Base-by-base conservation (phyloP, 2,113 vertebrate genomes). In the Scopus umbretta region DNA sequence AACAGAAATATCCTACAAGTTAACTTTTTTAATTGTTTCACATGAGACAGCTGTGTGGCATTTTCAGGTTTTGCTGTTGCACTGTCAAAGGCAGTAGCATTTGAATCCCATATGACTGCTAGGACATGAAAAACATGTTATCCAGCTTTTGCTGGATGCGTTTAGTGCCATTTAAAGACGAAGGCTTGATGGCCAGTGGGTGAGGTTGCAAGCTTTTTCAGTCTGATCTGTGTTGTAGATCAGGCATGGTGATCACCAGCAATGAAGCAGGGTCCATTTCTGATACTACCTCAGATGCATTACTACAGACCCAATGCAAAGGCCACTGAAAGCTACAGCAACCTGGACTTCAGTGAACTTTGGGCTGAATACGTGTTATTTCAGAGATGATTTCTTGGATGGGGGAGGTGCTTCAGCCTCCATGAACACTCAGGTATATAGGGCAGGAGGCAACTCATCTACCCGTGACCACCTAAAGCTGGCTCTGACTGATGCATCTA, bases 391-490 rank as follows among this genome's bases (percentile, higher is more conserved):
- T 19, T 66, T 74, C 62, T 87, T 45, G 56, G n/a, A 68, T 3
- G 10, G 22, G 59, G 3, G 13, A 49, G 63, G 38, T 73, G 52
- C 49, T 70, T 76, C 66, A 86, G 26, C 32, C 34, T 70, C 80
- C 32, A 5, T 10, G 61, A 91, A 19, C 71, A 47, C 45, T 71
- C 79, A 71, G 55, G 32, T 89, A 38, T 63, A 49, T 47, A 70
- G 89, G 90, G 90, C 84, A 96, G 81, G 62, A 94, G 78, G 74
- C 81, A 95, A 36, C 47, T 81, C 61, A 56, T 71, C 43, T 14
- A 43, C 23, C 59, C 1, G 0, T 94, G 90, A 87, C 70, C 73
- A 87, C 90, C 84, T 72, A 78, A 94, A 87, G 58, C 45, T 63
- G 76, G 75, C 56, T 71, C 17, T 5, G 0, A 11, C 16, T 91